Evolutionary conservation across 2,888 invertebrate species (phyloP), one percentile per base, ranked within the genome.

Genomic region (Oscheius sp.): DNA sequence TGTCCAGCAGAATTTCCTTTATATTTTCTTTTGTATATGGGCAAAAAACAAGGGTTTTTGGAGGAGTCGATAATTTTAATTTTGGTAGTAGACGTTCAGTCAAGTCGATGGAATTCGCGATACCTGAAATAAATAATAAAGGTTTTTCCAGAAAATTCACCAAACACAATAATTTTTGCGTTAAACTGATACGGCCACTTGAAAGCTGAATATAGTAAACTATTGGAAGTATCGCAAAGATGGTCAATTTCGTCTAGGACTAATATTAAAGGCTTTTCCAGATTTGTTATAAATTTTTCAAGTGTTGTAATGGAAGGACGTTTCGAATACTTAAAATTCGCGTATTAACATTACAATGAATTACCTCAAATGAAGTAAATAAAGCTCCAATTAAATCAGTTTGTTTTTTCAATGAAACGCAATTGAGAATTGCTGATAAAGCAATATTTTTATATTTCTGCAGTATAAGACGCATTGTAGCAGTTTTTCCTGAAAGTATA

Each of bases 81-180:
- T 96, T 91, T 29, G 96, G 95, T 75, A 99, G 90, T 55, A 94
- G 92, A 13, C 97, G 91, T 89, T 96, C 95, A 0, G 96, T 97
- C 76, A 99, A 91, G 90, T 98, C 97, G 72, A 99, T 91, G 2
- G 97, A 94, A 90, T 99, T 99, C 16, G 98, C 96, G 79, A 98
- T 93, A 53, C 90, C 90, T 89, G 79, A 5, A 70, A 56, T 6
- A 49, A 23, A 64, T 18, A 12, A n/a, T 0, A 13, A 70, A 70
- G 21, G 18, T 6, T 18, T 18, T 35, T 41, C 25, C 2, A 9
- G 2, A 21, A 52, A 41, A n/a, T n/a, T 25, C 35, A 76, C 77
- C 81, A 16, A 81, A 70, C 25, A 81, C 66, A 23, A 81, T 75
- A 13, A 81, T 53, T n/a, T 74, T 76, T 29, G 59, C 18, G 0